Conservation (phyloP, 2,888 invertebrate genomes). For the Ormyrus nitidulus region DNA sequence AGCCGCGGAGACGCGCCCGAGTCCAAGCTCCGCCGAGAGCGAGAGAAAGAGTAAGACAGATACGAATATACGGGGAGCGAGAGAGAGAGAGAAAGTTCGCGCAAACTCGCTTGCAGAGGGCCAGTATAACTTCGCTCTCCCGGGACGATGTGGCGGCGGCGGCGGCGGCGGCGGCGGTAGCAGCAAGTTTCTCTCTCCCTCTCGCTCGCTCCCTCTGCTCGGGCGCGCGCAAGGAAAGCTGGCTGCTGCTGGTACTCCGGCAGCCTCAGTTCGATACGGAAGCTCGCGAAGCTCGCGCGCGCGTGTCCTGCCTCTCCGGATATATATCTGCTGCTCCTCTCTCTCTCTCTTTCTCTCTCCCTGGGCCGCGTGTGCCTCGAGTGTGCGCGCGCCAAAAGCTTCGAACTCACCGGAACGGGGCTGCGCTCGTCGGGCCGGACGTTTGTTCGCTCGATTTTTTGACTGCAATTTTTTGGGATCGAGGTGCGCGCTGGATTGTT, state of each 20-base stretch:
- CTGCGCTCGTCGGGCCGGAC: background rate
- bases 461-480: no score
- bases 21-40: no score
- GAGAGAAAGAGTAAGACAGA: no score
- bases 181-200: slow-evolving; percentile 32
- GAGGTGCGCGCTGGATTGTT: no score
- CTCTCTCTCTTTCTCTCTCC: background rate
- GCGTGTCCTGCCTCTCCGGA: background rate
- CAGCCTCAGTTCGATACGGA: slow-evolving; percentile 45
- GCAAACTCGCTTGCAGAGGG: slow-evolving; percentile 29
- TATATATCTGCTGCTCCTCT: background rate
- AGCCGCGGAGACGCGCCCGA: no score
- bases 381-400: background rate
- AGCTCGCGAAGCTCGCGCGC: slow-evolving; percentile 27
- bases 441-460: no score
- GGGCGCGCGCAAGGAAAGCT: slow-evolving; percentile 24
- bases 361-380: background rate
- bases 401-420: background rate
- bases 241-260: background rate
- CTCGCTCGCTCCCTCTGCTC: background rate
- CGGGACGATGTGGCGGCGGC: slow-evolving; percentile 35
- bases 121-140: slow-evolving; percentile 42
- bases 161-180: slow-evolving; percentile 17
- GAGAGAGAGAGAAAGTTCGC: slow-evolving; percentile 1
- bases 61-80: background rate